These are phyloP conservation scores for Cryptocheilus praepositus DNA, from an alignment of 2,888 invertebrate genomes.

Conservation along the genomic window DNA sequence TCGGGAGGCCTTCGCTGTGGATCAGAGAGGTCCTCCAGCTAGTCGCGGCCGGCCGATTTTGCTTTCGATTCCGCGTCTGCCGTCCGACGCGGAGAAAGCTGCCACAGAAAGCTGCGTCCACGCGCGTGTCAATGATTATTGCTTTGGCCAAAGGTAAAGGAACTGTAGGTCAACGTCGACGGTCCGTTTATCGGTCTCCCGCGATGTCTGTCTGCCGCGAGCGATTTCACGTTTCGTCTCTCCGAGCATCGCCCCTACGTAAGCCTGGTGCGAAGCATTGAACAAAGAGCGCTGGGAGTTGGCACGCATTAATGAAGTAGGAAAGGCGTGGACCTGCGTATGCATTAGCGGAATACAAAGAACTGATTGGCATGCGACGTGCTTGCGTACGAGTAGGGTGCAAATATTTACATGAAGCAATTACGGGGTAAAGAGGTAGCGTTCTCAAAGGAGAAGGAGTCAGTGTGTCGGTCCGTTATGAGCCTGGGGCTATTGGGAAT, in stretches of 20 bases:
- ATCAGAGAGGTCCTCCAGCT: conserved; percentile 25
- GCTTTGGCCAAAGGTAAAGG: background rate
- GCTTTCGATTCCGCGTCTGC: conserved; percentile 34
- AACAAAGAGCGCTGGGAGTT: background rate
- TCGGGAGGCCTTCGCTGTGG: too few relatives aligned
- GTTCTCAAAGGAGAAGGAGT: conserved; percentile 51
- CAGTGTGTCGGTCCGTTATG: conserved; percentile 72
- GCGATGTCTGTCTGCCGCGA: too few relatives aligned
- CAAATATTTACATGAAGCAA: conserved; percentile 43
- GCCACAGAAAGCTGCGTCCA: background rate
- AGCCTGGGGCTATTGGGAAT: conserved; percentile 69
- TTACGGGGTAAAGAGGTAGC: conserved; percentile 33
- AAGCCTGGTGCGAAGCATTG: background rate
- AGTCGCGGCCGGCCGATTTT: conserved; percentile 34
- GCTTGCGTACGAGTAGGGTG: conserved; percentile 26
- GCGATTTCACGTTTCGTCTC: too few relatives aligned
- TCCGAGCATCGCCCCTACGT: too few relatives aligned
- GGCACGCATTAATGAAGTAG: conserved; percentile 1
- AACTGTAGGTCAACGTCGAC: too few relatives aligned
- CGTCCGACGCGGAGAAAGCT: conserved; percentile 34
- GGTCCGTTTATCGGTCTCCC: too few relatives aligned
- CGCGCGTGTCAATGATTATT: background rate
- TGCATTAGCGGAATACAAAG: conserved; percentile 11
- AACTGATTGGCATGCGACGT: conserved; percentile 31
- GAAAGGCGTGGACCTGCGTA: conserved; percentile 10